Base-by-base conservation (phyloP, 2,888 invertebrate species). In the Cyrtodaria siliqua region DNA sequence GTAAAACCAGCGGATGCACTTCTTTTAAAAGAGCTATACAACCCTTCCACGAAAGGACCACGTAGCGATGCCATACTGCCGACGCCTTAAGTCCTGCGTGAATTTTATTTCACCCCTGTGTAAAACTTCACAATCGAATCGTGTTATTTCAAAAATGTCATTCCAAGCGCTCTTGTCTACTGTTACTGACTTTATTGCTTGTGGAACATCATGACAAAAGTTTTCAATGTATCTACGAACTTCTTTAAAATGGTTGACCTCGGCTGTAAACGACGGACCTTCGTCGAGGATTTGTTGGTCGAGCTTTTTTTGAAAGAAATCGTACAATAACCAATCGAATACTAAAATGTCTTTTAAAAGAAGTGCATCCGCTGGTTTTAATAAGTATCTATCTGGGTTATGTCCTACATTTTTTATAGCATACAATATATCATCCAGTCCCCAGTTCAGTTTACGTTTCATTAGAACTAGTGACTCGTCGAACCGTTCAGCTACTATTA, bases 381-480 rank as follows among this genome's bases (percentile, higher is more conserved):
- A 20, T n/a, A 3, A 8, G 29, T 57, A 76, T 44, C 57, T 56
- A 16, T 52, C 49, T n/a, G 38, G 40, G n/a, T 62, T 57, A 9
- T 68, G 61, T 33, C 12, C 33, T 3, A 79, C 79, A 42, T 82
- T 82, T 74, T 77, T 71, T 29, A 69, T 38, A 23, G 69, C 71
- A 59, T 82, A 82, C 50, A 82, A 62, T 23, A 82, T 71, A 44
- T 82, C 82, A 24, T 69, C 60, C 2, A 79, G 26, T 0, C 64
- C 38, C 82, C 79, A 79, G 3, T 63, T 64, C 2, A 82, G 63
- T 18, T 62, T 49, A 9, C 79, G 29, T 59, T 53, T 67, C 60
- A 79, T 64, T 38, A 82, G 38, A 9, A 82, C 69, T 8, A 82
- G 60, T 2, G 79, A 79, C 60, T 77, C 82, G 62, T 82, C 82